Percentiles rank a stretch among this genome's conserved stretches.
Evolutionary conservation across 2,797 vertebrate species (phyloP).

Genomic region (Rhynchonycteris naso): DNA sequence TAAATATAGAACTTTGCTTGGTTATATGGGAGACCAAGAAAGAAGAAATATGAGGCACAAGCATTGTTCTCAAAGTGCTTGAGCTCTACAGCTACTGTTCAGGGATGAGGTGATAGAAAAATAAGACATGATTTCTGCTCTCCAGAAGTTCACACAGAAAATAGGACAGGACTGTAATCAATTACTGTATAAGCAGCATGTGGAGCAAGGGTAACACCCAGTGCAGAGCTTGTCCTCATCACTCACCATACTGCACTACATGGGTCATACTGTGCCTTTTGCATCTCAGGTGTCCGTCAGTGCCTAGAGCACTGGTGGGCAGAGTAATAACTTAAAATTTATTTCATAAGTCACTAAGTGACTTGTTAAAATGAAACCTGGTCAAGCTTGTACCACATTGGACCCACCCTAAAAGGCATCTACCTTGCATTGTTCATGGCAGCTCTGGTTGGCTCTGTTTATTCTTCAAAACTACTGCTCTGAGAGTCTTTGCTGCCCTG

Average conservation of each 20-base stretch:
- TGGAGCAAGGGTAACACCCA: rapidly evolving
- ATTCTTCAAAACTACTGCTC: background rate
- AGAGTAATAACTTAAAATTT: background rate
- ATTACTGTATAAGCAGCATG: rapidly evolving
- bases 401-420: background rate
- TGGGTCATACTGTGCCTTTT: background rate
- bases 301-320: too few species aligned
- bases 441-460: background rate
- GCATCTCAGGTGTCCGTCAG: too few species aligned
- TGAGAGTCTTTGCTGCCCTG: background rate
- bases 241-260: background rate
- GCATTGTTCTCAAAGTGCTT: background rate
- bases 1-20: background rate
- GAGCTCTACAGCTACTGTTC: background rate
- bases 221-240: rapidly evolving
- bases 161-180: background rate
- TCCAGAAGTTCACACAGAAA: background rate
- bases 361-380: background rate
- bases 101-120: background rate
- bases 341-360: background rate
- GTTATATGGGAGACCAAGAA: background rate
- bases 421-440: background rate
- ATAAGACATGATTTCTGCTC: background rate
- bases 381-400: background rate
- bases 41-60: background rate